Evolutionary conservation across 2,797 vertebrate genomes (phyloP), one percentile per base, ranked within the genome.

Genomic region (Enteromius mattozi): DNA sequence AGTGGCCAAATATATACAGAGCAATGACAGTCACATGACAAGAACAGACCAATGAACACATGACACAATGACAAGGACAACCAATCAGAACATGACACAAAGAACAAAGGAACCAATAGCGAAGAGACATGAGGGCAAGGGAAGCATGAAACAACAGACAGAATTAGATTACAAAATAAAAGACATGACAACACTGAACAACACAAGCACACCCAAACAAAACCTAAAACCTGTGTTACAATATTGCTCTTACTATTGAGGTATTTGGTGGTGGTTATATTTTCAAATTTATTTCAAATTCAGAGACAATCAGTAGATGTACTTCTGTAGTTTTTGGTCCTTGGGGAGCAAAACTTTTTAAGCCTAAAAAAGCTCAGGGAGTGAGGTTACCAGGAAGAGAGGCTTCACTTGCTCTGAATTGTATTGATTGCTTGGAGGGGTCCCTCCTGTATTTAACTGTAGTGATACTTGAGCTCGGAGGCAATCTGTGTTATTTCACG

Each of bases 361-460:
- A 80, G n/a, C 59, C 40, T 74, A 40, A 37, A 71, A 54, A 81
- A 21, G n/a, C 45, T 14, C 14, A 2, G 14, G 45, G 27, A 82
- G 42, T 66, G 71, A 40, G 6, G 37, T 75, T 51, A 75, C 30
- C 19, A 63, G 80, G 7, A 65, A 35, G 69, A 13, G 21, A 47
- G 27, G 40, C 30, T 49, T 24, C 35, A 40, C 71, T 75, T 66
- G 59, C 10, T 63, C 45, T 75, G 37, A 66, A 75, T 30, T 66
- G 45, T 82, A 76, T 75, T 74, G 81, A 75, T 76, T 19, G 33
- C 59, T 66, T 65, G 30, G 21, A 54, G 71, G 21, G 35, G 30
- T 66, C 81, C 33, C 81, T 51, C 33, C 14, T 75, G 30, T 75
- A 51, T 75, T 82, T 82, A 82, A 82, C n/a, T 54, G 33, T n/a